Evolutionary conservation across 2,113 vertebrate genomes (phyloP), one percentile per base, ranked within the genome.

Genomic region (Sapayoa aenigma): DNA sequence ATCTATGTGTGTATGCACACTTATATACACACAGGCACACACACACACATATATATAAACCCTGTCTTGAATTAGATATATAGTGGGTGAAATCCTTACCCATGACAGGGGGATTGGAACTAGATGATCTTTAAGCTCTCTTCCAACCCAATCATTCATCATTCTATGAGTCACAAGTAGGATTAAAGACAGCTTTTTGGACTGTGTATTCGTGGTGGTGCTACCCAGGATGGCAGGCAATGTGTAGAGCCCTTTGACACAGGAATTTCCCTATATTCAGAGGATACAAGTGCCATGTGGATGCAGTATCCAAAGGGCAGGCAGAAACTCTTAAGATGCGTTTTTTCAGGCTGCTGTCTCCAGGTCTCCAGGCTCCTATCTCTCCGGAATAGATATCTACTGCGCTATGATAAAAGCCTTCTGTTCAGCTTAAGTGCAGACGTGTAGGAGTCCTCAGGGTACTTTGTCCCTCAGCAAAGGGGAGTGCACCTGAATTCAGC

Each of bases 271-370:
- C 37, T n/a, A 2, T 30, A 55, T 24, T 47, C 2, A 4, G n/a
- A 89, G 37, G n/a, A 44, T 27, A 1, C 5, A 28, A 28, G 4
- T 30, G 37, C 5, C 0, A 0, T 1, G 3, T 11, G 13, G 59
- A 53, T 17, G 31, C 28, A 46, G 23, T 13, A 85, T 62, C 39
- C 60, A 62, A 59, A 78, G 41, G 58, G 73, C 79, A 73, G 63
- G 22, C 0, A 5, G 11, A 28, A 27, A 7, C 35, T 35, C 28
- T 28, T 28, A 56, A 41, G 16, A 53, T n/a, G 12, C 27, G 14
- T 25, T 35, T 52, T 52, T 33, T 27, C 22, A 20, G 5, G 21
- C 71, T 67, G 33, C n/a, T 0, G 2, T 53, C 59, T 81, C 59
- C 73, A 44, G 35, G 2, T 53, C 59, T 78, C 59, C 73, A 44